These are phyloP conservation scores for Andrena marginata DNA, from an alignment of 2,888 invertebrate species.

Conservation along the genomic window DNA sequence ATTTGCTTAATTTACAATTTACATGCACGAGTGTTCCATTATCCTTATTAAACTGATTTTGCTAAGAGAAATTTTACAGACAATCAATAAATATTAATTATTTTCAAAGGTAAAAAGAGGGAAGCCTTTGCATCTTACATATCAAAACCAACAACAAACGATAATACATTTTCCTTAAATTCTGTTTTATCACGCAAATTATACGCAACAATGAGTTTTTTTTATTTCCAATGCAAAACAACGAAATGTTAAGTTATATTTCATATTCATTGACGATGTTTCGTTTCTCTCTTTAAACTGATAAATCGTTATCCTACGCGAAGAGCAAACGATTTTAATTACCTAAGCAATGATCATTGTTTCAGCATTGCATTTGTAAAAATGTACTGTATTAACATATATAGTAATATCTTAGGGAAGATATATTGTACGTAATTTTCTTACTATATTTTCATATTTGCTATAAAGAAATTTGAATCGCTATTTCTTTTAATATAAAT, in stretches of 20 bases:
- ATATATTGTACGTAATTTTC: conserved; percentile 11
- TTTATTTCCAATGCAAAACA: not conserved
- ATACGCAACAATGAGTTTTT: not conserved
- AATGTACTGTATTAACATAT: not conserved
- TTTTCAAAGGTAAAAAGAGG: not conserved
- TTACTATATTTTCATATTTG: conserved; percentile 16
- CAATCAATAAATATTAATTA: not conserved
- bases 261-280: not conserved
- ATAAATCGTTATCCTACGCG: not conserved
- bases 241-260: not conserved
- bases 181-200: not conserved
- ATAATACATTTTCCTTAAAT: not conserved
- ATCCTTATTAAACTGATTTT: conserved; percentile 6
- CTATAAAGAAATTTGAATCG: conserved; percentile 10
- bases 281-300: conserved; percentile 13
- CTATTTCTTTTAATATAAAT: conserved; percentile 18
- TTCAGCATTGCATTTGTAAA: conserved; percentile 35
- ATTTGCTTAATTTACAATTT: conserved; percentile 9
- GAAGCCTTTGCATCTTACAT: conserved; percentile 16
- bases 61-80: not conserved
- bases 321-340: conserved; percentile 12
- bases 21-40: not conserved
- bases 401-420: conserved; percentile 3
- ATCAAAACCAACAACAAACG: not conserved
- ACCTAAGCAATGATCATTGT: no score